Evolutionary conservation across 2,888 invertebrate genomes (phyloP), one percentile per base, ranked within the genome.

Genomic region (Aspidapion aeneum): DNA sequence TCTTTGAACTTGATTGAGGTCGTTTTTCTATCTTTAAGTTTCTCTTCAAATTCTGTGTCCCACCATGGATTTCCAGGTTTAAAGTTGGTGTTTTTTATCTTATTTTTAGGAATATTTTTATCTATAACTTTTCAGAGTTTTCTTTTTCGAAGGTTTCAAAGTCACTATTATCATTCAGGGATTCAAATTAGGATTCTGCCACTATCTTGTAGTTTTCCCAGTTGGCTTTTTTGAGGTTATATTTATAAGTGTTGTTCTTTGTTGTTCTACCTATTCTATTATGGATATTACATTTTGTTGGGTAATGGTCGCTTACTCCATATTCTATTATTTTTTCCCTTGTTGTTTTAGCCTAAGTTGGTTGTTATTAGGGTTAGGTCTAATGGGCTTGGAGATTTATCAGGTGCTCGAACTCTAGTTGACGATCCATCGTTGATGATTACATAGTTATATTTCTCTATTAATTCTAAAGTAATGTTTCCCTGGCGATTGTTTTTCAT

Each of bases 1-100:
- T 35, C 35, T 35, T 35, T 35, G 12, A 35, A 35, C 3, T 7
- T 3, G 5, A 35, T 3, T 7, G 3, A 7, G 3, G 35, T 12
- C 3, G 17, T 16, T 7, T 52, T 17, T 16, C 18, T 52, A 7
- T 52, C 18, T 52, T 52, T 52, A 7, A 52, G 3, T 52, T 18
- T 18, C 9, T 52, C 18, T 7, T 17, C 9, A 18, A 54, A 63
- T 59, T 54, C 63, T 12, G 9, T 12, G 22, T 63, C 59, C 63
- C 63, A 63, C 1, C 22, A 54, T 3, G 59, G 59, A 12, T 35
- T 35, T 3, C 12, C 3, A 35, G 35, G 35, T 12, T 35, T 35
- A 7, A 12, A 12, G 3, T 7, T 35, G 3, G 3, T 35, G 12
- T 35, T 35, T 35, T 3, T 35, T 35, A 7, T 12, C 12, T 35